A percentile compares a stretch with the other conserved stretches of the same genome.
Conservation (phyloP, 2,797 vertebrate genomes). For the Taeniopygia guttata region DNA sequence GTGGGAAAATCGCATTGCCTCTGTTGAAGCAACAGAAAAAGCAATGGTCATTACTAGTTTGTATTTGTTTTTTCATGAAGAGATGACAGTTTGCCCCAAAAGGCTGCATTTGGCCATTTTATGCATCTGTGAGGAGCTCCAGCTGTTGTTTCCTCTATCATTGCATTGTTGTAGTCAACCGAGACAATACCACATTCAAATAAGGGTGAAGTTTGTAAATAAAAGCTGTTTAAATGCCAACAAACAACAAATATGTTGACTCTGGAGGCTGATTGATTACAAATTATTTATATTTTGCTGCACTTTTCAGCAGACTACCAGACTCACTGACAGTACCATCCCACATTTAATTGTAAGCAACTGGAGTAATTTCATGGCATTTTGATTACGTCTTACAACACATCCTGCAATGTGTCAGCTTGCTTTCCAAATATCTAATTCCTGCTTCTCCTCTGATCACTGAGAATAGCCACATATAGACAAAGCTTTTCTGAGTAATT, state of each 20-base stretch:
- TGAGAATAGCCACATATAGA: not conserved
- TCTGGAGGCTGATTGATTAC: not conserved
- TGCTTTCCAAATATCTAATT: not conserved
- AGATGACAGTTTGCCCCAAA: not conserved
- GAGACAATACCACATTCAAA: not conserved
- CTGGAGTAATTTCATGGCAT: not conserved
- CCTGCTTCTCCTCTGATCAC: not conserved
- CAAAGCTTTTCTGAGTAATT: not conserved
- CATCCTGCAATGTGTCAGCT: not conserved
- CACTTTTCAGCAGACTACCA: not conserved
- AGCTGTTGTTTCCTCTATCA: not conserved
- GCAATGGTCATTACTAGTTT: not conserved
- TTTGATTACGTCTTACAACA: not conserved
- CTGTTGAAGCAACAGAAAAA: not conserved
- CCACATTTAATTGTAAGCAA: not conserved
- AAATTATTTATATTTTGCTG: slow-evolving; percentile 16
- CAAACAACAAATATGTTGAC: not conserved
- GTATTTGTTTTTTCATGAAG: not conserved
- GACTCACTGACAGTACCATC: not conserved
- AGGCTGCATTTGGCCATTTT: not conserved
- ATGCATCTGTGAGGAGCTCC: not conserved
- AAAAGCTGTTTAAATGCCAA: slow-evolving; percentile 10
- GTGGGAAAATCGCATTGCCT: not conserved
- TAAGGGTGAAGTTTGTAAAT: not conserved
- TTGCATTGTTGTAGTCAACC: not conserved